Conservation (phyloP, 1,140 invertebrate genomes). For the Formica selysi region DNA sequence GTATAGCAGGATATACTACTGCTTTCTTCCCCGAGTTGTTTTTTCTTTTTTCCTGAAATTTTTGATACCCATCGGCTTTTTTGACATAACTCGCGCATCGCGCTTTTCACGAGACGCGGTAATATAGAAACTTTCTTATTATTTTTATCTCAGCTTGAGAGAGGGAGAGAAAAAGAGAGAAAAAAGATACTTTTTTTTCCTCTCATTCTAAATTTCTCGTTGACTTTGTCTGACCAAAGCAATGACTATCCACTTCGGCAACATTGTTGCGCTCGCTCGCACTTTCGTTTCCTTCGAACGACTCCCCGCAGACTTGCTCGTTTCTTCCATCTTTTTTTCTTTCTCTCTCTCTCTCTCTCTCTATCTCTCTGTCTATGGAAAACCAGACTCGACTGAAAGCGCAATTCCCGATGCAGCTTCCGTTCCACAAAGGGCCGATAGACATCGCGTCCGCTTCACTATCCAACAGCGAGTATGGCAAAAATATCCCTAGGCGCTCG, state of each 20-base stretch:
- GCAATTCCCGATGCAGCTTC: constrained; percentile 66
- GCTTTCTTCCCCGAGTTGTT: constrained; percentile 22
- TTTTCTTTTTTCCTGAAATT: constrained; percentile 32
- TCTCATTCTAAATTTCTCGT: constrained; percentile 25
- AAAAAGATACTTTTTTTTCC: not conserved
- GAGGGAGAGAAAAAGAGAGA: not conserved
- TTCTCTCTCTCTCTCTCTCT: too few relatives aligned
- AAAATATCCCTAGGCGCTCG: not conserved
- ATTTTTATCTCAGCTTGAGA: constrained; percentile 28
- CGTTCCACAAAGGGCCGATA: constrained; percentile 39
- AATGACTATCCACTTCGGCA: constrained; percentile 66
- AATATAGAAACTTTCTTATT: constrained; percentile 44
- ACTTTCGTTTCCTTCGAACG: constrained; percentile 26
- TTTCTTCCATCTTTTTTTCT: constrained; percentile 45
- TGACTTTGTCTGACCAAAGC: constrained; percentile 63
- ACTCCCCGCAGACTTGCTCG: constrained; percentile 40
- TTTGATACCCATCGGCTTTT: constrained; percentile 38
- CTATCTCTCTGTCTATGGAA: constrained; percentile 1
- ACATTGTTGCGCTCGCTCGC: constrained; percentile 16
- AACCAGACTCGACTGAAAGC: constrained; percentile 56
- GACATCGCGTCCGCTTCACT: constrained; percentile 31
- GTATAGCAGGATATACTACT: constrained; percentile 29
- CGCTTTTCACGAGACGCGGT: not conserved
- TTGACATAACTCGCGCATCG: constrained; percentile 6
- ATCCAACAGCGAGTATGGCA: constrained; percentile 21